Percentiles rank a stretch among this genome's conserved stretches.
These are phyloP conservation scores for Threskiornis aethiopicus DNA, from an alignment of 2,797 vertebrate genomes.

Conservation along the genomic window DNA sequence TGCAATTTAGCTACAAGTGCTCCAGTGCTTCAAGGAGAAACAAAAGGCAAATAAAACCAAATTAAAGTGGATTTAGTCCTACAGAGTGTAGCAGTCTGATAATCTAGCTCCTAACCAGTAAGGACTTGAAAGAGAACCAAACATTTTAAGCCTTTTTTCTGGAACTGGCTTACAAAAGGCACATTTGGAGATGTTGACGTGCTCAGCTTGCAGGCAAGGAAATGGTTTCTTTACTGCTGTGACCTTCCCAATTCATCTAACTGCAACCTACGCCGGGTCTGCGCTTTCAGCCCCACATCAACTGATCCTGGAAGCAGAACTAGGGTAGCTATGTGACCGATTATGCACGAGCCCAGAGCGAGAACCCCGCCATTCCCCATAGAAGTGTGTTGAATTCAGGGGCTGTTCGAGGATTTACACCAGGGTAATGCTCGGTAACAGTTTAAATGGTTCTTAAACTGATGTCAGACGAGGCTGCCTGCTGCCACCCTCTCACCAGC, in stretches of 20 bases:
- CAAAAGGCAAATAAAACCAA: not conserved
- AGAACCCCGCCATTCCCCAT: not conserved
- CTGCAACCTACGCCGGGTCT: rapidly evolving
- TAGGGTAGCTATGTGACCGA: rapidly evolving
- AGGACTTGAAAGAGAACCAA: not conserved
- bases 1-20: not conserved
- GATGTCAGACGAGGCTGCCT: too few species aligned
- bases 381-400: not conserved
- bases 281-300: not conserved
- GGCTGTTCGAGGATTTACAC: not conserved
- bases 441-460: not conserved
- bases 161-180: not conserved
- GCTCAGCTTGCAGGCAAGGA: not conserved
- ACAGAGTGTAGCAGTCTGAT: rapidly evolving
- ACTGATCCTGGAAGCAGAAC: not conserved
- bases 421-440: rapidly evolving
- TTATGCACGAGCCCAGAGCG: rapidly evolving
- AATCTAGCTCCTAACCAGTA: not conserved
- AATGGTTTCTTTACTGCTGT: not conserved
- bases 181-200: not conserved
- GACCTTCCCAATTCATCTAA: not conserved
- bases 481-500: not conserved
- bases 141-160: not conserved
- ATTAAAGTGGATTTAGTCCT: not conserved
- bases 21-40: not conserved